Evolutionary conservation across 2,888 invertebrate genomes (phyloP), one percentile per base, ranked within the genome.

Genomic region (Pandemis heparana): DNA sequence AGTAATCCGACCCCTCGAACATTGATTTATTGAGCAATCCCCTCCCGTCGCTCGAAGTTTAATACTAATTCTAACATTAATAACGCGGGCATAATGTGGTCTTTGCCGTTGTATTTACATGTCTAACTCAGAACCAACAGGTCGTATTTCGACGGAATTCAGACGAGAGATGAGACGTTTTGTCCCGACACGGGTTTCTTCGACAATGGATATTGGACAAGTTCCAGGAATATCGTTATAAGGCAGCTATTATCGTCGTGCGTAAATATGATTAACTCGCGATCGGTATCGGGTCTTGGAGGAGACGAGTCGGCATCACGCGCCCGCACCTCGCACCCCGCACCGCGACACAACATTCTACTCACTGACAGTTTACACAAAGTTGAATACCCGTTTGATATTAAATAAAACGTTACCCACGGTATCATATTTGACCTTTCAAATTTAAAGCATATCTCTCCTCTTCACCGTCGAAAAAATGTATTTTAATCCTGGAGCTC

Each of bases 21-120:
- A 63, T 63, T 72, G 72, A 72, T 72, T 72, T 72, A 72, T 72
- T 9, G 70, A 64, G 4, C 39, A 23, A 43, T 39, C 5, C 53
- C 46, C 16, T 41, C 66, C 65, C 9, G 18, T 53, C 51, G 32
- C 71, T 71, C 66, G 8, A 41, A 66, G 41, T 72, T 72, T 53
- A 66, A 72, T 72, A 72, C 62, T 67, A 67, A 72, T 62, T 46
- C 67, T 32, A 53, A 18, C 67, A 67, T 67, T 67, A 67, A 72
- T 67, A 62, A 38, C 67, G 56, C 39, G 38, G 59, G 72, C 71
- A 72, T 72, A 67, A 72, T 67, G 67, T 67, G 67, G 61, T 43
- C 62, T 67, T 71, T 67, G 67, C 67, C 62, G 43, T 67, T 32
- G 46, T 67, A 72, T 72, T 72, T 72, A 67, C 72, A 72, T 72